Percentiles rank a stretch among this genome's conserved stretches.
These are phyloP conservation scores for Hipposideros armiger DNA, from an alignment of 2,113 vertebrate genomes.

Conservation along the genomic window DNA sequence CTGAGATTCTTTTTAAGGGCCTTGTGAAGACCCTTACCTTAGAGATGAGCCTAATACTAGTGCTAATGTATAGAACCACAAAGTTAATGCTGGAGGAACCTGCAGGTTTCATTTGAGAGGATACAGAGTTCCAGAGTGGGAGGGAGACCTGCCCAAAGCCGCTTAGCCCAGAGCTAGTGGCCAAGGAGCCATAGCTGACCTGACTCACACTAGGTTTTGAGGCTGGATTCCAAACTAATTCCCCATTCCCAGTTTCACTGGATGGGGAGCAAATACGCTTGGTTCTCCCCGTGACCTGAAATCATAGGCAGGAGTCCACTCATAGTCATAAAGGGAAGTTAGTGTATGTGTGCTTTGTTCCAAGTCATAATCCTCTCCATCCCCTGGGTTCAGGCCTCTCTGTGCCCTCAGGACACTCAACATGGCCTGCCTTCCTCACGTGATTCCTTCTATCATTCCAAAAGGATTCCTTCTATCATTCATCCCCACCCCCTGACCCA, in stretches of 20 bases:
- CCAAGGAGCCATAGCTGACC: neutral
- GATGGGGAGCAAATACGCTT: neutral
- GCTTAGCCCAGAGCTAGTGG: neutral
- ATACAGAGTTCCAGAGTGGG: neutral
- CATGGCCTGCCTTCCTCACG: neutral
- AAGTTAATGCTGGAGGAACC: neutral
- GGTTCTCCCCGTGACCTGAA: neutral
- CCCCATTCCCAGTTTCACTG: neutral
- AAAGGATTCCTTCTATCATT: neutral
- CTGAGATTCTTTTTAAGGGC: neutral
- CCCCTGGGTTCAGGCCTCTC: neutral
- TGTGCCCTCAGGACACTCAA: neutral
- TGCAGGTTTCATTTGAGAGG: neutral
- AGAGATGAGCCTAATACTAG: neutral
- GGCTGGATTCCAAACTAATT: neutral
- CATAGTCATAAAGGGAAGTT: neutral
- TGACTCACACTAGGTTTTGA: neutral
- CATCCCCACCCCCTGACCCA: too few relatives aligned
- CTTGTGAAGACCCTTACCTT: neutral
- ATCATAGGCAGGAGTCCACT: neutral
- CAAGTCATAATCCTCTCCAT: too few relatives aligned
- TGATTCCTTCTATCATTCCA: neutral
- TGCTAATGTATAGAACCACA: neutral
- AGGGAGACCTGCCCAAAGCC: neutral
- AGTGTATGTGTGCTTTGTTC: neutral